phyloP scores from a whole-genome alignment of 2,797 vertebrate species.

The Paedocypris micromegethes region DNA sequence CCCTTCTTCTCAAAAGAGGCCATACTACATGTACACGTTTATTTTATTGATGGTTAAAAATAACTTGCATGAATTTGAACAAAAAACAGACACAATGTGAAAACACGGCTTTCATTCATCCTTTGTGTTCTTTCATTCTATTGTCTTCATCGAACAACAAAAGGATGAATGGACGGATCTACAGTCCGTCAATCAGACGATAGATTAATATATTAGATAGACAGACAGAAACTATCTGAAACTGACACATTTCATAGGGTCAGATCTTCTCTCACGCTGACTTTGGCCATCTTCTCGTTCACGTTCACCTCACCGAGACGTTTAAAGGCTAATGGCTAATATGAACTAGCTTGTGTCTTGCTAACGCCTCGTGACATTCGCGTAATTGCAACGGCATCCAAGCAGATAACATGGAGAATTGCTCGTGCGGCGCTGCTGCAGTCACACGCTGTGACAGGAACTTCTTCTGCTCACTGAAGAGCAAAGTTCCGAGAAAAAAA shows the following conservation, averaged over 20 bases:
- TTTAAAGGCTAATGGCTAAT: conserved; percentile 11
- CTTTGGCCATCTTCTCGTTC: background rate
- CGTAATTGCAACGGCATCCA: conserved; percentile 19
- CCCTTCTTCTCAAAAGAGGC: background rate
- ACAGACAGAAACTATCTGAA: no score
- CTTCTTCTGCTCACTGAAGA: background rate
- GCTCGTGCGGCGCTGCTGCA: background rate
- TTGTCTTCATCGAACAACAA: no score
- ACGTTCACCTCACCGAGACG: background rate
- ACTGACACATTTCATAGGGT: no score
- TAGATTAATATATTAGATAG: no score
- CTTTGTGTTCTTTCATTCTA: no score
- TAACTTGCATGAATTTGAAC: background rate
- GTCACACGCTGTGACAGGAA: conserved; percentile 2
- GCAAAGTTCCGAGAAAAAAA: no score
- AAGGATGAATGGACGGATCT: no score
- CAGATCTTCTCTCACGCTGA: no score
- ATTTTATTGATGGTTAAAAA: background rate
- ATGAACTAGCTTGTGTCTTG: conserved; percentile 3
- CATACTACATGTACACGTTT: background rate
- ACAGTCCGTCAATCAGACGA: no score
- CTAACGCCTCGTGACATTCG: conserved; percentile 21
- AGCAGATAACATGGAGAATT: conserved; percentile 18
- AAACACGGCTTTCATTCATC: no score
- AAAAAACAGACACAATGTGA: background rate